phyloP scores from a whole-genome alignment of 1,140 invertebrate genomes.

The Pachypeltis micranthus region DNA sequence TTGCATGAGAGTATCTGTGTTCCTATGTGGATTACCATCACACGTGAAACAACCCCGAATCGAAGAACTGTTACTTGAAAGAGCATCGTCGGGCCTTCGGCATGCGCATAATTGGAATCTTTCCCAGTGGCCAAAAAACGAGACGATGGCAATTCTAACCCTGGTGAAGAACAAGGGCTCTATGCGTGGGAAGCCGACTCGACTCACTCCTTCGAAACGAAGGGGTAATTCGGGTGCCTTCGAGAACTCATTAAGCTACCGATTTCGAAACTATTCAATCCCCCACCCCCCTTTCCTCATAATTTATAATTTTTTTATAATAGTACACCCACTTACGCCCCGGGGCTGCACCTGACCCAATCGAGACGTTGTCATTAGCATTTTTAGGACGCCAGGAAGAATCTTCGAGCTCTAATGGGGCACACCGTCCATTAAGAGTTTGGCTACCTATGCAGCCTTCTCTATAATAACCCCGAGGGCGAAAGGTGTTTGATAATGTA shows the following conservation, averaged over 20 bases:
- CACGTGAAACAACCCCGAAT: no score
- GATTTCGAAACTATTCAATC: slow-evolving; percentile 5
- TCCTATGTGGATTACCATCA: no score
- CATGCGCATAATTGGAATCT: not conserved
- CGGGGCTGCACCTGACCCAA: not conserved
- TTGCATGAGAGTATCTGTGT: no score
- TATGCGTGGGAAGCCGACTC: slow-evolving; percentile 1
- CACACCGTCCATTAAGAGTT: not conserved
- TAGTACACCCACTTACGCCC: slow-evolving; percentile 3
- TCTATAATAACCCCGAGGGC: not conserved
- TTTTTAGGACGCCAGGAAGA: slow-evolving; percentile 1
- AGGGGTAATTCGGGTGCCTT: slow-evolving; percentile 1
- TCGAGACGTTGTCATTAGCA: not conserved
- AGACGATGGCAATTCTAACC: not conserved
- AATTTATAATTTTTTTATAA: slow-evolving; percentile 9
- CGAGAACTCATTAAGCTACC: not conserved
- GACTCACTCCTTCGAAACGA: not conserved
- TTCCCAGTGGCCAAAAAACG: not conserved
- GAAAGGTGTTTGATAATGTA: slow-evolving; percentile 1
- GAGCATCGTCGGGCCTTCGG: no score
- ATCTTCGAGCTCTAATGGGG: not conserved
- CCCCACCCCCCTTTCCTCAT: not conserved
- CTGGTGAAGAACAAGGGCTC: not conserved
- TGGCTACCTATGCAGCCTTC: not conserved
- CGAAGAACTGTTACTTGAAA: no score